Conservation (phyloP, 2,888 invertebrate species). For the Pseudeuparius sepicola region DNA sequence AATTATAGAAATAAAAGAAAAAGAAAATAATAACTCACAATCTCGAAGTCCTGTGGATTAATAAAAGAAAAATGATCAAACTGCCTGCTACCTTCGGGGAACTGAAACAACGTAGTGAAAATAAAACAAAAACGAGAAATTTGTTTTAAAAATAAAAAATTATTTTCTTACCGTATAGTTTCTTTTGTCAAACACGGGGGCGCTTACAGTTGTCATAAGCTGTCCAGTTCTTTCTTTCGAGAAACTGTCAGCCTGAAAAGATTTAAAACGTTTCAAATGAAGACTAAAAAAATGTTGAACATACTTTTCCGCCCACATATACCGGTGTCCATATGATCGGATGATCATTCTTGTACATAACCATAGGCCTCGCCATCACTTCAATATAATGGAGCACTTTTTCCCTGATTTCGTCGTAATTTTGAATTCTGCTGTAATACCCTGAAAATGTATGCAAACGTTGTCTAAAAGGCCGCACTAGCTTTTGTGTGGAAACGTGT, state of each 20-base stretch:
- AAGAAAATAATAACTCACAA: too few relatives aligned
- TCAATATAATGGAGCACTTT: constrained; percentile 92
- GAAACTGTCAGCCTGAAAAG: constrained; percentile 54
- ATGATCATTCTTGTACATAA: constrained; percentile 84
- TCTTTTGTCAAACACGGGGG: constrained; percentile 89
- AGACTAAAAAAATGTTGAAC: too few relatives aligned
- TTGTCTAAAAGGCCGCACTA: too few relatives aligned
- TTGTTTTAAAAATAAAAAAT: not conserved
- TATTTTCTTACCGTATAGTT: constrained; percentile 62
- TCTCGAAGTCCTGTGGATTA: too few relatives aligned
- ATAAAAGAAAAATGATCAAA: too few relatives aligned
- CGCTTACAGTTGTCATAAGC: constrained; percentile 86
- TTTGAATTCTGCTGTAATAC: constrained; percentile 82
- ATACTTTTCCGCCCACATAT: constrained; percentile 75
- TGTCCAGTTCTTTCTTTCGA: constrained; percentile 63
- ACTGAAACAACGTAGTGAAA: too few relatives aligned
- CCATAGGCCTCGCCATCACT: constrained; percentile 92
- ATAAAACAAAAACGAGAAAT: too few relatives aligned
- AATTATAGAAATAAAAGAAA: too few relatives aligned
- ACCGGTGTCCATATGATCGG: constrained; percentile 94
- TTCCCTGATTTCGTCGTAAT: constrained; percentile 76
- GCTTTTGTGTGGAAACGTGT: too few relatives aligned
- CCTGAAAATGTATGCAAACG: constrained; percentile 46
- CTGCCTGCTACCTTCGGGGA: too few relatives aligned
- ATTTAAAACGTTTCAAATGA: constrained; percentile 8